Evolutionary conservation across 2,113 vertebrate species (phyloP).

Genomic region (Gymnarchus niloticus): DNA sequence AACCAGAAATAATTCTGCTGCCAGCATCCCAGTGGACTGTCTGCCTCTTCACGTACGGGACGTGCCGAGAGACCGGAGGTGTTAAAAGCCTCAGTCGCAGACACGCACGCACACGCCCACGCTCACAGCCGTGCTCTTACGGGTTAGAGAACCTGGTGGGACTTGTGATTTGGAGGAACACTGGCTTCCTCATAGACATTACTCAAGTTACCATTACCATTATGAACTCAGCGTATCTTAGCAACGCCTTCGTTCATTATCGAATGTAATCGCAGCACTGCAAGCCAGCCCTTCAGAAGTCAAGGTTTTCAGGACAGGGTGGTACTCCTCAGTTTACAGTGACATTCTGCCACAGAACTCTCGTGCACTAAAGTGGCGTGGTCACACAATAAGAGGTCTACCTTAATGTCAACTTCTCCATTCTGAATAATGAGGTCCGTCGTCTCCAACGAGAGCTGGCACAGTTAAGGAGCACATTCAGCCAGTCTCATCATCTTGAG

Average conservation of each 20-base stretch:
- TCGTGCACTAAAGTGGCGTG: background rate
- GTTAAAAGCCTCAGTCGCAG: background rate
- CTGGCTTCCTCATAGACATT: background rate
- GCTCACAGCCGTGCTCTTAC: background rate
- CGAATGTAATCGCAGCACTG: too few species aligned
- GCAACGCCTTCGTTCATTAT: background rate
- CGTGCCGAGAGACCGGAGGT: too few species aligned
- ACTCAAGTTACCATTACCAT: too few species aligned
- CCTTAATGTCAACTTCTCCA: background rate
- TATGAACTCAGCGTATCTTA: background rate
- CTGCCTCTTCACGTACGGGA: background rate
- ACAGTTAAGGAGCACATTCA: background rate
- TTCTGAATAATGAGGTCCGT: too few species aligned
- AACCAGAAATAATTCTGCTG: background rate
- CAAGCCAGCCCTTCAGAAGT: background rate
- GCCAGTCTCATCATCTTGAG: background rate
- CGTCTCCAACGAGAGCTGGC: background rate
- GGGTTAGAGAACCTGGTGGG: background rate
- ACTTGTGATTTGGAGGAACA: background rate
- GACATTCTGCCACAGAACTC: background rate
- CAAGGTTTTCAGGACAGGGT: too few species aligned
- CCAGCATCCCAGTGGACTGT: background rate
- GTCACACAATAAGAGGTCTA: background rate
- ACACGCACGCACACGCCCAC: background rate
- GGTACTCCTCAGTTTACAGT: too few species aligned